Evolutionary conservation across 2,888 invertebrate genomes (phyloP), one percentile per base, ranked within the genome.

Genomic region (Coelopa pilipes): DNA sequence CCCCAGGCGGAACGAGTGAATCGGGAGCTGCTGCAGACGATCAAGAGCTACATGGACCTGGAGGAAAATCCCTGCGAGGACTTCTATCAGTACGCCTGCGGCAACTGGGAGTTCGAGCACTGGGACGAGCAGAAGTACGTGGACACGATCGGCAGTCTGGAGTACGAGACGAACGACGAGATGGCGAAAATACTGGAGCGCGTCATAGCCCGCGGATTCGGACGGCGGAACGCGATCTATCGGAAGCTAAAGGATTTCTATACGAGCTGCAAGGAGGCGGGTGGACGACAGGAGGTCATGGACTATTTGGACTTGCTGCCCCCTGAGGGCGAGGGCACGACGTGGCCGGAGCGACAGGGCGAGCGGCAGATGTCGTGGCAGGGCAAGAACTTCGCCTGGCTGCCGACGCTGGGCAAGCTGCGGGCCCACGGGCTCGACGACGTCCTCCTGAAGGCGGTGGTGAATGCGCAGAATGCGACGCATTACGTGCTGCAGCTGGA

Each of bases 61-160:
- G 13, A 46, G 1, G 60, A 59, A 7, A 50, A 77, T 75, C 79
- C 81, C 10, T 81, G 81, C 66, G 76, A 77, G 10, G 74, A 80
- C 67, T 81, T 81, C 66, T 76, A 79, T 74, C 75, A 77, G 60
- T 81, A 79, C 70, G 79, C 79, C 9, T 81, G 80, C 50, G 80
- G 80, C 0, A 79, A 77, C 70, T 81, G 80, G 80, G 78, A 78
- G 12, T 73, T 76, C 11, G 17, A 62, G 5, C 76, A 79, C 12
- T n/a, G 11, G 1, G 62, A 74, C 4, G 47, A 71, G 0, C 49
- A 24, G 0, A 74, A 72, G 12, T 78, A 77, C 73, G 75, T 79
- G 34, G 77, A 79, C 34, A 75, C 75, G 0, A 76, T 79, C 10
- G 79, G 77, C 65, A 74, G 76, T 13, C 17, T 78, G 21, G 77